phyloP scores from a whole-genome alignment of 1,140 invertebrate species.

The Tribolium madens region DNA sequence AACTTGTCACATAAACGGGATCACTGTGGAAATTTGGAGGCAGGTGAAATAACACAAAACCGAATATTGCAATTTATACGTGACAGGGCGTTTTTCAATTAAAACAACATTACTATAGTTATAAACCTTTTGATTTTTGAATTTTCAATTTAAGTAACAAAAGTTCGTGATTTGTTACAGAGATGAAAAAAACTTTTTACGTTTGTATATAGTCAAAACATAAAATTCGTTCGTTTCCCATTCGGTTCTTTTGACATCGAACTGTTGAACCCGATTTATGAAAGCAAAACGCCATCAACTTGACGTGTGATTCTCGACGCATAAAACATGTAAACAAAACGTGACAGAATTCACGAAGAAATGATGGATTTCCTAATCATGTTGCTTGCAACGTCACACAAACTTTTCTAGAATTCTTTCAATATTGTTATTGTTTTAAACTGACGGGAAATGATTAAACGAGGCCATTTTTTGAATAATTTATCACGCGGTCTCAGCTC shows the following conservation, averaged over 20 bases:
- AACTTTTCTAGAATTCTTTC: neutral
- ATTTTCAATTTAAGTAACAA: neutral
- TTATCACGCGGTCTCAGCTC: constrained; percentile 8
- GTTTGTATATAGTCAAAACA: neutral
- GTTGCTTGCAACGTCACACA: neutral
- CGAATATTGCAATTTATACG: neutral
- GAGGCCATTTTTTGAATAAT: constrained; percentile 33
- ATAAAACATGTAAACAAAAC: constrained; percentile 35
- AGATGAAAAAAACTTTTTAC: too few relatives aligned
- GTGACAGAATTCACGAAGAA: constrained; percentile 33
- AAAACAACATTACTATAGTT: too few relatives aligned
- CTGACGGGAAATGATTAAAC: constrained; percentile 24
- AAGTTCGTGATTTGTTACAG: neutral
- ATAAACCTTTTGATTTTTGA: too few relatives aligned
- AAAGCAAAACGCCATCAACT: constrained; percentile 21
- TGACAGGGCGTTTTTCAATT: neutral
- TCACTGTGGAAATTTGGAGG: neutral
- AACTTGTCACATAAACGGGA: neutral
- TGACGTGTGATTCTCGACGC: constrained; percentile 23
- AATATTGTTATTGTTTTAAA: constrained; percentile 27
- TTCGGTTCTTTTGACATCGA: constrained; percentile 4
- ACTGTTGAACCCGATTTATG: constrained; percentile 23
- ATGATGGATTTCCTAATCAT: constrained; percentile 36
- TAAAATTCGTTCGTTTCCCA: neutral
- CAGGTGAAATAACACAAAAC: neutral